Conservation (phyloP, 2,888 invertebrate species). For the Branchinecta sandiegonensis region DNA sequence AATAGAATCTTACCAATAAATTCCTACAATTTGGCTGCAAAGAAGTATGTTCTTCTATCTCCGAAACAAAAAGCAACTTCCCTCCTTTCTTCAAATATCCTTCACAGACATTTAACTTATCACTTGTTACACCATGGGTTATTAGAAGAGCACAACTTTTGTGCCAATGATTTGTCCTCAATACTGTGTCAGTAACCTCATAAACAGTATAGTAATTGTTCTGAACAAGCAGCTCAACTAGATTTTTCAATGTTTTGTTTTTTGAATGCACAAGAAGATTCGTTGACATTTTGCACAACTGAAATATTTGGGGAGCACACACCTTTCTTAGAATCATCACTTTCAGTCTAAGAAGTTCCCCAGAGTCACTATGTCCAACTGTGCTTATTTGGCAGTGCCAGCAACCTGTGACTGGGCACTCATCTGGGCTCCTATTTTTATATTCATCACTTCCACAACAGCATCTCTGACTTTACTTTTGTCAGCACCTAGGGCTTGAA, state of each 20-base stretch:
- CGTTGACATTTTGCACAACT: neutral
- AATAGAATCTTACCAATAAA: no score
- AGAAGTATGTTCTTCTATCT: no score
- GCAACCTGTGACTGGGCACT: constrained; percentile 30
- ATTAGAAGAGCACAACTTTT: neutral
- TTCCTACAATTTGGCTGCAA: no score
- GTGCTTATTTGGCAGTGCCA: constrained; percentile 5
- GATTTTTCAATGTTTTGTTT: neutral
- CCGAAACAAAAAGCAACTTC: neutral
- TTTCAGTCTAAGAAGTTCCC: no score
- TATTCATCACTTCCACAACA: constrained; percentile 58
- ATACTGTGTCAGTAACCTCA: neutral
- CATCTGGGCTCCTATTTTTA: constrained; percentile 47
- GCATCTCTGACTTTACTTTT: constrained; percentile 65
- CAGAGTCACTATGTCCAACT: no score
- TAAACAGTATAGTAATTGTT: neutral
- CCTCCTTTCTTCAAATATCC: neutral
- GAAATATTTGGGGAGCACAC: no score
- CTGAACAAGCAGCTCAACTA: neutral
- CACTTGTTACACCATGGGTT: neutral
- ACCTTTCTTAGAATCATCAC: no score
- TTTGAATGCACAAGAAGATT: neutral
- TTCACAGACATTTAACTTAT: neutral
- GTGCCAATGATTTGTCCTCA: neutral
- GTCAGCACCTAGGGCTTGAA: constrained; percentile 63